Conservation (phyloP, 2,888 invertebrate species). For the Cantharis rufa region DNA sequence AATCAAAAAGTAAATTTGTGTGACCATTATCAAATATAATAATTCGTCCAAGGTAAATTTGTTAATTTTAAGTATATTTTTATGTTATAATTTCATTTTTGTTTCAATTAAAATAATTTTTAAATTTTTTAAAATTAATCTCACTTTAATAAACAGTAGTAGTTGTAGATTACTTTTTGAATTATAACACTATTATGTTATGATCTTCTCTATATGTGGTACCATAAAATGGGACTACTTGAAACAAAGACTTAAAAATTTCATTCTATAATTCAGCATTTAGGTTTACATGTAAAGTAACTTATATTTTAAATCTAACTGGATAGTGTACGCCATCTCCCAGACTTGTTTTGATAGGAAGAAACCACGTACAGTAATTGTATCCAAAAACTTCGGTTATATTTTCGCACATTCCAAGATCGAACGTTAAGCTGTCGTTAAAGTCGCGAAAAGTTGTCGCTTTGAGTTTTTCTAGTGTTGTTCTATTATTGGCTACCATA, state of each 20-base stretch:
- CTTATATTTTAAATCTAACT: constrained; percentile 7
- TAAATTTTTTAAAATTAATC: neutral
- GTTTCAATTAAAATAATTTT: neutral
- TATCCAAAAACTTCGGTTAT: constrained; percentile 93
- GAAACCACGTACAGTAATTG: constrained; percentile 76
- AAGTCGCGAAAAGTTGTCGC: constrained; percentile 83
- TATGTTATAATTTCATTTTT: neutral
- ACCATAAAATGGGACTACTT: too few species aligned
- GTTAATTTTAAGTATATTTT: neutral
- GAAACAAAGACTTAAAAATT: neutral
- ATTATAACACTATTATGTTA: too few species aligned
- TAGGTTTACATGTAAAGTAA: neutral
- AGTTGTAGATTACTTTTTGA: too few species aligned
- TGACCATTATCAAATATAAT: too few species aligned
- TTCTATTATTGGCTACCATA: constrained; percentile 83
- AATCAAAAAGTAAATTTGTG: too few species aligned
- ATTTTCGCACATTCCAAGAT: constrained; percentile 82
- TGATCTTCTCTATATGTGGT: too few species aligned
- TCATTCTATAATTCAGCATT: neutral
- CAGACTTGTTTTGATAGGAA: constrained; percentile 86
- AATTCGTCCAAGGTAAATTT: too few species aligned
- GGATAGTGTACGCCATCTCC: constrained; percentile 36
- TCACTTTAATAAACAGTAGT: too few species aligned
- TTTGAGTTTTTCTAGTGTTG: constrained; percentile 91
- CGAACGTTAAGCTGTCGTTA: constrained; percentile 85